Evolutionary conservation across 2,888 invertebrate genomes (phyloP).

Genomic region (Phoronis australis): DNA sequence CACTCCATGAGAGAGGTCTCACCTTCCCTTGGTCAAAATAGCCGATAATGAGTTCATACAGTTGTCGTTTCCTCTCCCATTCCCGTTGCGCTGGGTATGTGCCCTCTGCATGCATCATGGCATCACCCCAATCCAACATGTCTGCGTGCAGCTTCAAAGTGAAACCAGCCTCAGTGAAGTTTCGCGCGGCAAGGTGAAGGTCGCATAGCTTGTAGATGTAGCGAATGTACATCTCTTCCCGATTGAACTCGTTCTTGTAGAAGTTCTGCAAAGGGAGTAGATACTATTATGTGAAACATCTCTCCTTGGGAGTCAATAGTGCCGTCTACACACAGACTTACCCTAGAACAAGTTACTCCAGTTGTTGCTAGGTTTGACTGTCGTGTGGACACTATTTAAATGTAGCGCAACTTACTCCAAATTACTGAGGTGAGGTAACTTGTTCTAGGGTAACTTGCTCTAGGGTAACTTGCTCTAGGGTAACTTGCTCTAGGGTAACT

Average conservation of each 20-base stretch:
- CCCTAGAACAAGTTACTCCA: too few relatives aligned
- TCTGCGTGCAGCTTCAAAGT: constrained; percentile 91
- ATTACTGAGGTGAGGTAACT: too few relatives aligned
- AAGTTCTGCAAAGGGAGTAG: constrained; percentile 74
- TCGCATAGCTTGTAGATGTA: constrained; percentile 94
- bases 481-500: too few relatives aligned
- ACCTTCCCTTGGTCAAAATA: constrained; percentile 93
- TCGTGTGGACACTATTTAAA: too few relatives aligned
- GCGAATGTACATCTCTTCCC: constrained; percentile 90
- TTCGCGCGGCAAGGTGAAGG: constrained; percentile 83
- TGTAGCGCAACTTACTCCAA: too few relatives aligned
- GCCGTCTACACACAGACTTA: too few relatives aligned
- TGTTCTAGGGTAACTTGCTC: too few relatives aligned
- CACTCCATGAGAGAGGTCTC: constrained; percentile 15
- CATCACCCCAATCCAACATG: constrained; percentile 69
- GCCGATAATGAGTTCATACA: constrained; percentile 82
- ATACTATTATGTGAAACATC: too few relatives aligned
- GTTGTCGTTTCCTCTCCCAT: constrained; percentile 81
- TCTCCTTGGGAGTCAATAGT: too few relatives aligned
- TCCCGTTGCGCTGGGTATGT: constrained; percentile 70
- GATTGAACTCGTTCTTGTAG: constrained; percentile 91
- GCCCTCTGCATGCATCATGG: constrained; percentile 43
- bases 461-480: too few relatives aligned
- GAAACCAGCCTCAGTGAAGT: constrained; percentile 91
- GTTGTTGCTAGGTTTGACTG: too few relatives aligned